Evolutionary conservation across 2,797 vertebrate species (phyloP).

Genomic region (Graptemys geographica): DNA sequence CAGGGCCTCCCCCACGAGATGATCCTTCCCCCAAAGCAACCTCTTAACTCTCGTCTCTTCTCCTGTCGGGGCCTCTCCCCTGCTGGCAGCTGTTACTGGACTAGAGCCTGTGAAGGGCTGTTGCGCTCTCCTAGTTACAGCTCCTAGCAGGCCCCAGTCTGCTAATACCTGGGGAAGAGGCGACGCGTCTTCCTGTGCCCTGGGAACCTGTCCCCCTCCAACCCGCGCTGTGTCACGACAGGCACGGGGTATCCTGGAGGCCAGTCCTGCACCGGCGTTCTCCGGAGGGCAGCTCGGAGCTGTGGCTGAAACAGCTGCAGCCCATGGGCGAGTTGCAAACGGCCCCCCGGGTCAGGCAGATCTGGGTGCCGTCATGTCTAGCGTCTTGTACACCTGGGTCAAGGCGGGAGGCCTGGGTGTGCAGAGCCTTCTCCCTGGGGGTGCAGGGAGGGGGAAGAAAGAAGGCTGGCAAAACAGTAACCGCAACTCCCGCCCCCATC

Average conservation of each 20-base stretch:
- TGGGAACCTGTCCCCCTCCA: background rate
- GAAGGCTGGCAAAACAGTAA: background rate
- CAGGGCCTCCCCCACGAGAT: too few relatives aligned
- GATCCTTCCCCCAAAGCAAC: too few relatives aligned
- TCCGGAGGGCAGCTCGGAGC: too few relatives aligned
- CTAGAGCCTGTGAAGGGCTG: background rate
- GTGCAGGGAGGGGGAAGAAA: background rate
- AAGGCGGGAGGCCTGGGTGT: background rate
- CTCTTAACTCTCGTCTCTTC: background rate
- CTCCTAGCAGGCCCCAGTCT: background rate
- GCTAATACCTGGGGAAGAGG: background rate
- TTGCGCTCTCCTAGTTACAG: background rate
- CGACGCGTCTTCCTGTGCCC: background rate
- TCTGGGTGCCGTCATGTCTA: background rate
- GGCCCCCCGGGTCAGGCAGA: too few relatives aligned
- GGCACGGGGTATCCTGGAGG: too few relatives aligned
- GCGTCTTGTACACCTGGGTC: background rate
- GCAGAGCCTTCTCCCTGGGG: too few relatives aligned
- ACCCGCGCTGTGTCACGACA: too few relatives aligned
- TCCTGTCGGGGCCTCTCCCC: background rate
- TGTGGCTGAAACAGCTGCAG: background rate
- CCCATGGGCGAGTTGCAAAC: background rate
- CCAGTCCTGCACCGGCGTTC: too few relatives aligned
- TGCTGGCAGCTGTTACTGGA: background rate
- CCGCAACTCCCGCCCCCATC: background rate